Conservation (phyloP, 2,888 invertebrate species). For the Ligdia adustata region DNA sequence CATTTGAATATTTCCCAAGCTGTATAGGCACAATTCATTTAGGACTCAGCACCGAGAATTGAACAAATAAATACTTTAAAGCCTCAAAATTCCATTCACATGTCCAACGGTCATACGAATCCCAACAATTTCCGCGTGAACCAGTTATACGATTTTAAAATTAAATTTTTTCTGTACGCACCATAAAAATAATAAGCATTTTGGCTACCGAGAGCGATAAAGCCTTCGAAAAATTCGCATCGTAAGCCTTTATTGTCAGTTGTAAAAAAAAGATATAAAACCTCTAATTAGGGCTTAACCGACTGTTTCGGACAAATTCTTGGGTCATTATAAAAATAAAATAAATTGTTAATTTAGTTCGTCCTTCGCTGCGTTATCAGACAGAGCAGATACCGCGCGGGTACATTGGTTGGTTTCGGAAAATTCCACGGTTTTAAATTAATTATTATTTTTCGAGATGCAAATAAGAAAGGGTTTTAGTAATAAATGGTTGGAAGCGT, state of each 20-base stretch:
- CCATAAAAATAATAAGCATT: slow-evolving; percentile 26
- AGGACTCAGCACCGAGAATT: too few relatives aligned
- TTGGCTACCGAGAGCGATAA: slow-evolving; percentile 38
- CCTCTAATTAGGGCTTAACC: slow-evolving; percentile 54
- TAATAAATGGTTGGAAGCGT: too few relatives aligned
- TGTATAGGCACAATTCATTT: too few relatives aligned
- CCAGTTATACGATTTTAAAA: slow-evolving; percentile 22
- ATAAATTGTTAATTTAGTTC: slow-evolving; percentile 26
- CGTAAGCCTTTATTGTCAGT: slow-evolving; percentile 35
- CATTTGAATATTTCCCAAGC: too few relatives aligned
- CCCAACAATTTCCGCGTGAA: slow-evolving; percentile 13
- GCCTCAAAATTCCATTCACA: slow-evolving; percentile 18
- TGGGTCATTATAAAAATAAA: slow-evolving; percentile 43
- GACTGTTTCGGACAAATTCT: slow-evolving; percentile 50
- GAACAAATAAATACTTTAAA: background rate
- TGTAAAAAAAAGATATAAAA: slow-evolving; percentile 38
- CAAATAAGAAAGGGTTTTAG: too few relatives aligned
- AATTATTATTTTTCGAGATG: too few relatives aligned
- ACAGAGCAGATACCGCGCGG: slow-evolving; percentile 12
- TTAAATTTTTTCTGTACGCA: slow-evolving; percentile 16
- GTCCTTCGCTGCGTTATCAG: slow-evolving; percentile 24
- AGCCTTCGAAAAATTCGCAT: slow-evolving; percentile 29
- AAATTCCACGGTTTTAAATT: too few relatives aligned
- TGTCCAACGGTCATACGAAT: slow-evolving; percentile 13
- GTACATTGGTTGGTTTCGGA: too few relatives aligned